phyloP scores from a whole-genome alignment of 2,113 vertebrate genomes.

The Nansenia antarctica region DNA sequence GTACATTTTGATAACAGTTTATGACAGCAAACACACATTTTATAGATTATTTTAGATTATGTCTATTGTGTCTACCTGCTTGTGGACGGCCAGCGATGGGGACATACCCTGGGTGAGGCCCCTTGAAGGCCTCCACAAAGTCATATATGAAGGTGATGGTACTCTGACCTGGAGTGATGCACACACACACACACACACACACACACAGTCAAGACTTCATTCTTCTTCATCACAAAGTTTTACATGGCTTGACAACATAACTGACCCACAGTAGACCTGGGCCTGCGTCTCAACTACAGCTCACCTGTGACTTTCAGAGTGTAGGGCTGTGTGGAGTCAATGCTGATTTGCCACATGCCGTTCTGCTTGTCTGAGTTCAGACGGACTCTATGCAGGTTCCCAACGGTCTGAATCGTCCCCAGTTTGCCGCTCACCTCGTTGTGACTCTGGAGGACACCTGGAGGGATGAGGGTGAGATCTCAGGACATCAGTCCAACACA shows the following conservation, averaged over 20 bases:
- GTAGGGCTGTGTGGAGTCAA: slow-evolving; percentile 54
- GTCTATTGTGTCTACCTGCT: slow-evolving; percentile 56
- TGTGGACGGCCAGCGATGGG: slow-evolving; percentile 64
- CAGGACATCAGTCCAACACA: too few relatives aligned
- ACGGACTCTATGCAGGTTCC: slow-evolving; percentile 64
- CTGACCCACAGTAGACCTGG: too few relatives aligned
- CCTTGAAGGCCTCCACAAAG: slow-evolving; percentile 72
- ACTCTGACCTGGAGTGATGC: slow-evolving; percentile 65
- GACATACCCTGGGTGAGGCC: slow-evolving; percentile 72
- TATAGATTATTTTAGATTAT: neutral
- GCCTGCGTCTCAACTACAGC: slow-evolving; percentile 33
- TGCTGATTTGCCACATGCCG: slow-evolving; percentile 64
- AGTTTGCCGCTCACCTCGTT: slow-evolving; percentile 52
- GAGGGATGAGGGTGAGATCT: neutral
- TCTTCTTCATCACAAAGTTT: too few relatives aligned
- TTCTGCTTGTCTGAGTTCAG: slow-evolving; percentile 34
- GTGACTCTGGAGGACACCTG: slow-evolving; percentile 59
- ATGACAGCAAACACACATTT: too few relatives aligned
- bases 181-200: slow-evolving; percentile 14
- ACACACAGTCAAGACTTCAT: neutral
- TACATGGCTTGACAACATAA: too few relatives aligned
- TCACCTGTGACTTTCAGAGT: slow-evolving; percentile 74
- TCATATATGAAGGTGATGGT: slow-evolving; percentile 71
- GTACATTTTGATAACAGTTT: too few relatives aligned
- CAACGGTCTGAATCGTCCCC: slow-evolving; percentile 58